Base-by-base conservation (phyloP, 2,888 invertebrate species). In the Chelonus formosanus region DNA sequence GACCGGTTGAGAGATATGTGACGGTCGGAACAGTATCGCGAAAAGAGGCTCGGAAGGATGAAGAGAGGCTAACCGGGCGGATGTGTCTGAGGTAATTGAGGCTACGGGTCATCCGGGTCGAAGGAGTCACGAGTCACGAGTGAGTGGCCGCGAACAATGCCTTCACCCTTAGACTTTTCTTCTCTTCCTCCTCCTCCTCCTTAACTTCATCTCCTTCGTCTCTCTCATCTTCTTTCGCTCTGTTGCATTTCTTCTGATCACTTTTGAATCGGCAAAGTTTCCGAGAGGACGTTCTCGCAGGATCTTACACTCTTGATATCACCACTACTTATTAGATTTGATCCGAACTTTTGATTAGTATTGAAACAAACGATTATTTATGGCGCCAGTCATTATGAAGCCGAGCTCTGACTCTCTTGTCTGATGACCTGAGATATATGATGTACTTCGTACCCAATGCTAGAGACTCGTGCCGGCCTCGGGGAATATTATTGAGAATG, bases 41-140 rank as follows among this genome's bases (percentile, higher is more conserved):
- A 52, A 56, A 67, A 43, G 68, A 35, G 59, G n/a, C n/a, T 48
- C 48, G 20, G 48, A 48, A 48, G 48, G 20, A 20, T 48, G 52
- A 5, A 34, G 69, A 70, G 67, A 69, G 73, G 70, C 70, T 69
- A 72, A 75, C 74, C 76, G 82, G 79, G 79, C 83, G 83, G 83
- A 83, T 83, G 81, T 83, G 82, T 83, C 82, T 77, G 81, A 81
- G 81, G 82, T 83, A 83, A 83, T 83, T 82, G 83, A 83, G 82
- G 83, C 81, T 81, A 78, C 78, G 81, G 82, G 82, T 82, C 82
- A 82, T 78, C 76, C 77, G 78, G 83, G 83, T 83, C 82, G 78
- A 73, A 79, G 76, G 81, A 83, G 82, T 82, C 82, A 83, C 82
- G 82, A 83, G 83, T 83, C 83, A 82, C 82, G 82, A 82, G 80